Evolutionary conservation across 2,888 invertebrate genomes (phyloP), one percentile per base, ranked within the genome.

Genomic region (Kryphioiulus occultus): DNA sequence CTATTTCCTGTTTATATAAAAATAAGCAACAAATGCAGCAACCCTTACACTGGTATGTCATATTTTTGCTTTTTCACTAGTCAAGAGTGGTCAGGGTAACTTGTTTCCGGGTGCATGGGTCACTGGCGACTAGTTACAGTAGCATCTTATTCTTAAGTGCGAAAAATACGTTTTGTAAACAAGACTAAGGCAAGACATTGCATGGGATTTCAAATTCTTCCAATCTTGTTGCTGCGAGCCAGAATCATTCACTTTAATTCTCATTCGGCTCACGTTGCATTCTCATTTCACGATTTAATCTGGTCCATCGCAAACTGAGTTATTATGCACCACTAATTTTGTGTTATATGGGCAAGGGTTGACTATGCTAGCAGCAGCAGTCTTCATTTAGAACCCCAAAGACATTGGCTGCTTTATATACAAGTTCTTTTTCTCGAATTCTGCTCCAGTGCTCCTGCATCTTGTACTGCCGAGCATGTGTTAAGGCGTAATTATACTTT

Each of bases 241-340:
- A 44, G 12, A 68, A 22, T 68, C 53, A n/a, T n/a, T 53, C 53
- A 53, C 53, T 68, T 68, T n/a, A n/a, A n/a, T 2, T 68, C 59
- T 22, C 22, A 68, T 68, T 68, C 59, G 7, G 59, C 59, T 68
- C 59, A 68, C 59, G 59, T n/a, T 68, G 59, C 59, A 19, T 78
- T 78, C 78, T 78, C 78, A 78, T 78, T 78, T 78, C 30, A 78
- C 78, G 78, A 12, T 30, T 78, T 78, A 26, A 78, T 78, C 78
- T 22, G 78, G 78, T 78, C 78, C 30, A 30, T 78, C 78, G 78
- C 78, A 26, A 78, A 78, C 78, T 78, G 78, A 78, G 22, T 30
- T 78, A 78, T 78, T 78, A 78, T 17, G 78, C 78, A 30, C 26
- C 26, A 30, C 78, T 78, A 78, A 78, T 78, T 35, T 78, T 12